Evolutionary conservation across 2,888 invertebrate species (phyloP), one percentile per base, ranked within the genome.

Genomic region (Eulithis prunata): DNA sequence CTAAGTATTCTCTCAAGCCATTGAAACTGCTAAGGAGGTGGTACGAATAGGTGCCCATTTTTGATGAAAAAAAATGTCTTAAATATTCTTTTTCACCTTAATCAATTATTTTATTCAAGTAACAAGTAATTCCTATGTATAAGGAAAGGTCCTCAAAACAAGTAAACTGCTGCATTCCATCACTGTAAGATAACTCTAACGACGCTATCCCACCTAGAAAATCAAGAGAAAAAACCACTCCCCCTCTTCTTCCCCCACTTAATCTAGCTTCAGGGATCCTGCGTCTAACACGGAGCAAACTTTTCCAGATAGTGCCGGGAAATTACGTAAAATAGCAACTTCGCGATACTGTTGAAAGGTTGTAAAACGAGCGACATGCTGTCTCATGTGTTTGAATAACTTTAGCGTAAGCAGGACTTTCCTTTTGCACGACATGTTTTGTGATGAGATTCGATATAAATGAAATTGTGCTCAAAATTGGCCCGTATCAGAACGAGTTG

Each of bases 281-380:
- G 60, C 59, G 38, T 45, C 64, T 56, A 36, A 13, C 28, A 38
- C 60, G 54, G 13, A 53, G 12, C 57, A 46, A 63, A 57, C 53
- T 63, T 46, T 21, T 28, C 32, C 36, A 62, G 63, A 57, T 57
- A 46, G 45, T n/a, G 41, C 28, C 51, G 45, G 28, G 54, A 36
- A 55, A 55, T 58, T 54, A 58, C 64, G 21, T 41, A 49, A 43
- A 58, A 58, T 47, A 46, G 14, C 36, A 41, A 59, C 49, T 64
- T 51, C 14, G 58, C 57, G 55, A 58, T 57, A 41, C 6, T 41
- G 47, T 47, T 46, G 57, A 46, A 47, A 63, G 14, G 41, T 59
- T 59, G 55, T 55, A 59, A 21, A 46, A 43, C 55, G 21, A 4
- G 43, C 41, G 41, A 55, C 43, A 12, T 13, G n/a, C 14, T 7